A percentile compares a stretch with the other conserved stretches of the same genome.
phyloP scores from a whole-genome alignment of 2,797 vertebrate genomes.

The Hydrolagus colliei region DNA sequence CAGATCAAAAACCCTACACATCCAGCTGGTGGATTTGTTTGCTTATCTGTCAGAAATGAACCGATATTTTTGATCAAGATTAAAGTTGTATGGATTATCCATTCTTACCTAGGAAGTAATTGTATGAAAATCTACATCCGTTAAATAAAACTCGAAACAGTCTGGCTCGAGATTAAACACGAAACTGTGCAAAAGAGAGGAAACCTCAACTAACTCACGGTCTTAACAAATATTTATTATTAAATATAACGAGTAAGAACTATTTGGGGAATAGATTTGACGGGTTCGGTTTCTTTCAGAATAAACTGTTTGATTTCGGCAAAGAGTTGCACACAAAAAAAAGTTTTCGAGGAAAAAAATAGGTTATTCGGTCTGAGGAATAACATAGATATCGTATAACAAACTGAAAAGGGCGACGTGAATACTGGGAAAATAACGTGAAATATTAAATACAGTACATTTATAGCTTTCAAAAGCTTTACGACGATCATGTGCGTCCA shows the following conservation, averaged over 20 bases:
- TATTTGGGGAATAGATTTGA: neutral
- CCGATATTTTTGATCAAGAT: neutral
- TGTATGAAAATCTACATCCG: neutral
- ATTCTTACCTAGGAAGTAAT: neutral
- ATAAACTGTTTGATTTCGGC: neutral
- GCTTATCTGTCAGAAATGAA: neutral
- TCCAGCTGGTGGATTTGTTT: too few relatives aligned
- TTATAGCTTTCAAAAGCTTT: constrained; percentile 6
- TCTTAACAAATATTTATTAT: neutral
- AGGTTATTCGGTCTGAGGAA: too few relatives aligned
- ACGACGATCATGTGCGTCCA: constrained; percentile 17
- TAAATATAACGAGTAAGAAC: neutral
- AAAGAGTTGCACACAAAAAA: too few relatives aligned
- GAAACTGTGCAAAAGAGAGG: neutral
- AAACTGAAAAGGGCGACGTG: neutral
- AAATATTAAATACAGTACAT: constrained; percentile 5
- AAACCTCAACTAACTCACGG: neutral
- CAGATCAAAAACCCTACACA: neutral
- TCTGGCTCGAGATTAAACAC: neutral
- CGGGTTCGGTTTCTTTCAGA: neutral
- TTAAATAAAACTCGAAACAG: neutral
- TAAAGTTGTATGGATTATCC: neutral
- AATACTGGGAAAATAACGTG: neutral
- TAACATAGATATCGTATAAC: neutral
- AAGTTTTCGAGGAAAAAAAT: too few relatives aligned